Evolutionary conservation across 2,113 vertebrate species (phyloP).

Genomic region (Barbus barbus): DNA sequence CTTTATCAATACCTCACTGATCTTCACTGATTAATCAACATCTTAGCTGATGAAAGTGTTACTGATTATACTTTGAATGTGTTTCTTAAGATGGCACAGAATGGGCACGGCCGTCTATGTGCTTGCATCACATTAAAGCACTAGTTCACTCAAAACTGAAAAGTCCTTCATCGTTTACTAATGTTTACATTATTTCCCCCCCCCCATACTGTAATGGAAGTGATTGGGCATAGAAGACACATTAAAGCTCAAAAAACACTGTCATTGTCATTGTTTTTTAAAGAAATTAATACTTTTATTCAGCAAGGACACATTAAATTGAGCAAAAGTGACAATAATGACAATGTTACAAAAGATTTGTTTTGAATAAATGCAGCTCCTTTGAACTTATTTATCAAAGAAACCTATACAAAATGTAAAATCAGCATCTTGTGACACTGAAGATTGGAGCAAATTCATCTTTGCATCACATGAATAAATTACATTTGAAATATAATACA

Average conservation of each 20-base stretch:
- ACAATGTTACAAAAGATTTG: neutral
- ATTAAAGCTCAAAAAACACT: neutral
- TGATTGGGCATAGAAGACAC: neutral
- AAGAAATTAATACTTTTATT: no score
- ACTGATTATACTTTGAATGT: neutral
- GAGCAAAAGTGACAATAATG: neutral
- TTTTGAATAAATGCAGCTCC: neutral
- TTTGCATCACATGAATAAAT: neutral
- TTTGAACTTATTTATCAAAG: neutral
- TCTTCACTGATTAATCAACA: slow-evolving; percentile 12
- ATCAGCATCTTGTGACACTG: neutral
- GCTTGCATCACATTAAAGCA: neutral
- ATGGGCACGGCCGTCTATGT: neutral
- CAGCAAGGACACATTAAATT: neutral
- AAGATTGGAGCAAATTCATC: neutral
- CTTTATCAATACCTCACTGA: slow-evolving; percentile 10
- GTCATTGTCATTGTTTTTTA: accelerated
- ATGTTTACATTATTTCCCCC: neutral
- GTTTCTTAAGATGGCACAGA: neutral
- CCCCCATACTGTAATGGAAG: neutral
- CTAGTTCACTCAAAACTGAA: neutral
- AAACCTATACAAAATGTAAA: neutral
- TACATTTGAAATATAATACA: neutral
- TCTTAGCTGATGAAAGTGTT: neutral
- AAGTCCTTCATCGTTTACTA: neutral